Conservation (phyloP, 2,113 vertebrate species). For the Toxotes chatareus region DNA sequence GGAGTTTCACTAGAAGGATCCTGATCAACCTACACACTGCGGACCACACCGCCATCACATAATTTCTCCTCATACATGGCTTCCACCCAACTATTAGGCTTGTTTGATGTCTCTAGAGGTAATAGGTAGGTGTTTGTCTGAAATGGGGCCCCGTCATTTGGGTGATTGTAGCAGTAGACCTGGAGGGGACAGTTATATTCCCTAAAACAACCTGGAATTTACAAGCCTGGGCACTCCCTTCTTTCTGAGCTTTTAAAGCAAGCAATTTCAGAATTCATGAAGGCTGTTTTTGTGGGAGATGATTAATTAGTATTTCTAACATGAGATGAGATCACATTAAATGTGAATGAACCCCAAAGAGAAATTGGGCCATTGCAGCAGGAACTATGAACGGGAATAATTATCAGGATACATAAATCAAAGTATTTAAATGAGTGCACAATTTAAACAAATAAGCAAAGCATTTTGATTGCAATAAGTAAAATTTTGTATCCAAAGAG, state of each 20-base stretch:
- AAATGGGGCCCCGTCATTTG: slow-evolving; percentile 32
- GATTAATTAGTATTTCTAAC: slow-evolving; percentile 23
- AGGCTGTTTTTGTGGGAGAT: not conserved
- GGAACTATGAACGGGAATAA: not conserved
- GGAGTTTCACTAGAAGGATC: slow-evolving; percentile 38
- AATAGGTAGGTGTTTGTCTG: slow-evolving; percentile 59
- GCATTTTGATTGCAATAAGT: not conserved
- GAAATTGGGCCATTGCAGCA: not conserved
- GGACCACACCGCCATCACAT: slow-evolving; percentile 27
- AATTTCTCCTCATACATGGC: slow-evolving; percentile 10
- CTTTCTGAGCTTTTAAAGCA: slow-evolving; percentile 4
- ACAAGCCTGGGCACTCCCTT: slow-evolving; percentile 35
- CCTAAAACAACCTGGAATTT: slow-evolving; percentile 57
- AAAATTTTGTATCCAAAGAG: not conserved
- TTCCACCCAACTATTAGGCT: slow-evolving; percentile 53
- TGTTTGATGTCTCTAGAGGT: slow-evolving; percentile 64
- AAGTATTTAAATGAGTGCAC: not conserved
- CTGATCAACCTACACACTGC: slow-evolving; percentile 49
- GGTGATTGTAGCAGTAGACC: slow-evolving; percentile 37
- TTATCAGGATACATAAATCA: not conserved
- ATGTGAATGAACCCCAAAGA: not conserved
- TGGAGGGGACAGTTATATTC: slow-evolving; percentile 24
- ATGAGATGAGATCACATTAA: not conserved
- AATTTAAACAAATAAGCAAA: not conserved
- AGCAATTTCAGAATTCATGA: not conserved